Conservation (phyloP, 2,888 invertebrate species). For the Diaprepes abbreviatus region DNA sequence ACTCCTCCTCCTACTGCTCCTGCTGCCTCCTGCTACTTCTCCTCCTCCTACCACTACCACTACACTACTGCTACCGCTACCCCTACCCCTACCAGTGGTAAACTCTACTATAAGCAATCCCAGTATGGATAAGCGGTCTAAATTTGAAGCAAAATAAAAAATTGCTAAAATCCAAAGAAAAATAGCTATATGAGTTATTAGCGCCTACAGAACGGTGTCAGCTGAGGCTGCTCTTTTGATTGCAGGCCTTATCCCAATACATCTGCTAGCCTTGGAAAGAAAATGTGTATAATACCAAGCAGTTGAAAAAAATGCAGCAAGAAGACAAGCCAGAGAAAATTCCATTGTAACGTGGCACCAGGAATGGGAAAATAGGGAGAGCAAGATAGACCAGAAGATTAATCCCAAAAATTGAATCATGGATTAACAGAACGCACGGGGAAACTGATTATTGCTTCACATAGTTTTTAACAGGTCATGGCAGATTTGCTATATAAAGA, state of each 20-base stretch:
- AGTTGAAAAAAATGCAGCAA: neutral
- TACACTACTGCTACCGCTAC: too few relatives aligned
- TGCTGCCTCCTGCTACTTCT: too few relatives aligned
- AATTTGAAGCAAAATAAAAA: slow-evolving; percentile 22
- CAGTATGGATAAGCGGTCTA: slow-evolving; percentile 39
- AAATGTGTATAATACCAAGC: neutral
- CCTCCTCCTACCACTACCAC: too few relatives aligned
- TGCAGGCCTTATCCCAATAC: slow-evolving; percentile 36
- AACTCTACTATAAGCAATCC: slow-evolving; percentile 44
- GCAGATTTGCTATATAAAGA: neutral
- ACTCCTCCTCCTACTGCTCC: too few relatives aligned
- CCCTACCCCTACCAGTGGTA: too few relatives aligned
- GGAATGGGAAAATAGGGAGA: neutral
- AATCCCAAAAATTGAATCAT: neutral
- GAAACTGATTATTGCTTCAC: neutral
- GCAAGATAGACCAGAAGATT: neutral
- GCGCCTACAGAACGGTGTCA: slow-evolving; percentile 41
- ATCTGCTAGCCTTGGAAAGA: neutral
- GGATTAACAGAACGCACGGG: neutral
- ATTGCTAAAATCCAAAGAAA: too few relatives aligned
- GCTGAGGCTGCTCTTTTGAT: slow-evolving; percentile 30
- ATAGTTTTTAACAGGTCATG: too few relatives aligned
- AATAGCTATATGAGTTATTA: too few relatives aligned
- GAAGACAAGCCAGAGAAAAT: neutral
- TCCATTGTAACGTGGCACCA: neutral